Conservation (phyloP, 2,888 invertebrate species). For the Xestia sexstrigata region DNA sequence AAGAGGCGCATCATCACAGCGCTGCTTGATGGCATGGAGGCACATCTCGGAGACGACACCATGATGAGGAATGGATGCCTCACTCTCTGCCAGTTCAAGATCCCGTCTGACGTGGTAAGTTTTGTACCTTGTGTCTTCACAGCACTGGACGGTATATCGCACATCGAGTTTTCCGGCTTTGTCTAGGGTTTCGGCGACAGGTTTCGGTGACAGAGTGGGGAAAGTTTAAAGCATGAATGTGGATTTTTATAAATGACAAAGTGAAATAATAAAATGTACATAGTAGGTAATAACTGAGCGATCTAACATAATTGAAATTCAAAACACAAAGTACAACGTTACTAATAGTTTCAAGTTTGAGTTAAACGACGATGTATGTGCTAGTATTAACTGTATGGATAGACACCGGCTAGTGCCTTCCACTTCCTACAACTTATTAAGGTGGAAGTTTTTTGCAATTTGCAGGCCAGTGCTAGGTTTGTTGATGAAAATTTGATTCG, state of each 20-base stretch:
- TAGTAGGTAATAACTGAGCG: too few species aligned
- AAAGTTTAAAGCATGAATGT: background rate
- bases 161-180: background rate
- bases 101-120: constrained; percentile 98
- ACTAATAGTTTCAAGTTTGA: too few species aligned
- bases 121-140: background rate
- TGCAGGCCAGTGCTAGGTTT: too few species aligned
- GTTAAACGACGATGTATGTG: background rate
- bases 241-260: too few species aligned
- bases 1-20: constrained; percentile 95
- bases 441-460: too few species aligned
- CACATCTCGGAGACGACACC: constrained; percentile 95
- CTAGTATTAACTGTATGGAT: background rate
- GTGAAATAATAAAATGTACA: too few species aligned
- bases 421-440: background rate
- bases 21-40: constrained; percentile 96
- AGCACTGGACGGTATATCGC: background rate
- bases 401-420: background rate
- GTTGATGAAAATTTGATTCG: too few species aligned
- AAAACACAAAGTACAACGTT: too few species aligned
- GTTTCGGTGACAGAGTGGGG: background rate
- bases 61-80: constrained; percentile 99
- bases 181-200: background rate
- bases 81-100: constrained; percentile 98
- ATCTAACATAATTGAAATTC: too few species aligned